A percentile compares a stretch with the other conserved stretches of the same genome.
Conservation (phyloP, 2,113 vertebrate species). For the Hippocampus zosterae region DNA sequence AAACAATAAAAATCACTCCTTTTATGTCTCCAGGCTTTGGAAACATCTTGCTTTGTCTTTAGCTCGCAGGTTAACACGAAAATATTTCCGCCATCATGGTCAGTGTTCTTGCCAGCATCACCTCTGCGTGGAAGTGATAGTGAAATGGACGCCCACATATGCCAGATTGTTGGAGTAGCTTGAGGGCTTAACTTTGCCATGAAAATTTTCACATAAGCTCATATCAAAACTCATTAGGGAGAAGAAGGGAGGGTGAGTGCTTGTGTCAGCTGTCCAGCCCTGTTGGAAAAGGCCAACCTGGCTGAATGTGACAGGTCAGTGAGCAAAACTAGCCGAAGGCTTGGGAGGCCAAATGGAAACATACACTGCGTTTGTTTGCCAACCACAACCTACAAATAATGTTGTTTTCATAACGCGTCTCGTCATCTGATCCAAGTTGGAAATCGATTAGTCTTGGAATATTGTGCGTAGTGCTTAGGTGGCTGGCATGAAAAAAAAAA, state of each 20-base stretch:
- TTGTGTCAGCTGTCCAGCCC: slow-evolving; percentile 77
- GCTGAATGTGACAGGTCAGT: slow-evolving; percentile 66
- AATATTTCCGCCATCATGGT: slow-evolving; percentile 29
- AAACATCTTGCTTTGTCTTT: slow-evolving; percentile 32
- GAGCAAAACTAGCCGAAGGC: slow-evolving; percentile 58
- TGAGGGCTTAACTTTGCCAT: slow-evolving; percentile 74
- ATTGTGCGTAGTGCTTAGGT: not conserved
- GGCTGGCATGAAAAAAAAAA: not conserved
- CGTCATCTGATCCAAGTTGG: not conserved
- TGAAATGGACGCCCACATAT: slow-evolving; percentile 60
- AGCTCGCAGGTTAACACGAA: slow-evolving; percentile 20
- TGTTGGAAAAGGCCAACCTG: slow-evolving; percentile 7
- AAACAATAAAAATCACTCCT: slow-evolving; percentile 33
- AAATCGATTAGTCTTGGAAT: not conserved
- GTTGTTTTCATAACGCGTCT: not conserved
- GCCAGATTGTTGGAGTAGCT: slow-evolving; percentile 74
- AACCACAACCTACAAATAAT: not conserved
- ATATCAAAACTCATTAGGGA: slow-evolving; percentile 87
- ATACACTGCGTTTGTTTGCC: slow-evolving; percentile 9
- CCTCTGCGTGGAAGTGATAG: slow-evolving; percentile 27
- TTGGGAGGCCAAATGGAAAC: slow-evolving; percentile 18
- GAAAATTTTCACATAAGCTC: slow-evolving; percentile 84
- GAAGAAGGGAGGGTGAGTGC: slow-evolving; percentile 74
- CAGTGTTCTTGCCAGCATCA: slow-evolving; percentile 34
- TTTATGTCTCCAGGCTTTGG: slow-evolving; percentile 34